These are phyloP conservation scores for Chaetorhynchus papuensis DNA, from an alignment of 2,113 vertebrate species.

Conservation along the genomic window DNA sequence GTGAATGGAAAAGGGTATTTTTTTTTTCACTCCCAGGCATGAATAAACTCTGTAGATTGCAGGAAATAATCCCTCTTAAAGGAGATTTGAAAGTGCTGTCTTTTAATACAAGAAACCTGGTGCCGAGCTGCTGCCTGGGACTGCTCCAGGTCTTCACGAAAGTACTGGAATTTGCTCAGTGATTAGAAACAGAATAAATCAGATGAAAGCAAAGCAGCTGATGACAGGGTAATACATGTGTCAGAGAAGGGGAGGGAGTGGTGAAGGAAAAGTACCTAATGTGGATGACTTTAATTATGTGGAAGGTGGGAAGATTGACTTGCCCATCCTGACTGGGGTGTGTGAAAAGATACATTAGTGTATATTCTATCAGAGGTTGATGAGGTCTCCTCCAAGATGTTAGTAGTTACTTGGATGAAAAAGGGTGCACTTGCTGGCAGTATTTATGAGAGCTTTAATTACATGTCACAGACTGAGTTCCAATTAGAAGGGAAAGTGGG, in stretches of 20 bases:
- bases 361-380: conserved; percentile 18
- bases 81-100: neutral
- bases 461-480: conserved; percentile 38
- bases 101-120: neutral
- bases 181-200: conserved; percentile 28
- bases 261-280: neutral
- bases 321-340: neutral
- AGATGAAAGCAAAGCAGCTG: neutral
- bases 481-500: conserved; percentile 15
- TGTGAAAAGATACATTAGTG: conserved; percentile 8
- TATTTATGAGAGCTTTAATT: conserved; percentile 67
- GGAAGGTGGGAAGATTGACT: conserved; percentile 41
- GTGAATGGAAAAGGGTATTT: conserved; percentile 5
- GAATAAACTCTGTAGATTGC: conserved; percentile 19
- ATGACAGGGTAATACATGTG: conserved; percentile 4
- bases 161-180: neutral
- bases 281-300: conserved; percentile 29
- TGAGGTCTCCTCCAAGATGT: conserved; percentile 42
- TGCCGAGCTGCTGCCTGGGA: neutral
- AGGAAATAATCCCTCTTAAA: conserved; percentile 25
- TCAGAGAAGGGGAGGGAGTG: neutral
- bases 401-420: conserved; percentile 32
- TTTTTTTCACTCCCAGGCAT: neutral
- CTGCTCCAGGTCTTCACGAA: neutral
- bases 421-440: conserved; percentile 7